A percentile compares a stretch with the other conserved stretches of the same genome.
phyloP scores from a whole-genome alignment of 2,888 invertebrate genomes.

The Seira sanloemensis region DNA sequence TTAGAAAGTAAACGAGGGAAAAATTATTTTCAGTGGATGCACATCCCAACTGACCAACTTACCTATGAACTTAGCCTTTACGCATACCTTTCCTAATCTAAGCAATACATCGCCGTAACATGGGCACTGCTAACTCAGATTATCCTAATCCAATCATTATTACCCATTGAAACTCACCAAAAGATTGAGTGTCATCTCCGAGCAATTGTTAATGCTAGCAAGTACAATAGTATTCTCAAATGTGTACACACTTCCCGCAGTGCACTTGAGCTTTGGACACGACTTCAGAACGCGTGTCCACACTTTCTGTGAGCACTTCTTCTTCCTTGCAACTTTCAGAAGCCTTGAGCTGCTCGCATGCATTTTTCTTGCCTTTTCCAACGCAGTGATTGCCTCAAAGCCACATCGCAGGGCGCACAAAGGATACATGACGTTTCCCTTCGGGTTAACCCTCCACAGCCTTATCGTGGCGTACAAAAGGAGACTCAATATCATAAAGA shows the following conservation, averaged over 20 bases:
- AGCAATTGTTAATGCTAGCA: not conserved
- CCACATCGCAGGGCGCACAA: slow-evolving; percentile 32
- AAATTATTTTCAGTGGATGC: too few species aligned
- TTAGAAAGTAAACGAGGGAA: too few species aligned
- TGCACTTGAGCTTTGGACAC: not conserved
- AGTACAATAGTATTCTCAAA: slow-evolving; percentile 3
- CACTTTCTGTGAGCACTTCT: not conserved
- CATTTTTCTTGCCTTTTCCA: slow-evolving; percentile 25
- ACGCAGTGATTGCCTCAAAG: not conserved
- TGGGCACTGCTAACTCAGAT: too few species aligned
- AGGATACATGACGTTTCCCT: slow-evolving; percentile 40
- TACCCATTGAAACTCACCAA: slow-evolving; percentile 11
- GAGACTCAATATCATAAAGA: not conserved
- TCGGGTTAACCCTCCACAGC: slow-evolving; percentile 24
- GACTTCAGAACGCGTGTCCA: not conserved
- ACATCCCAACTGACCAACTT: too few species aligned
- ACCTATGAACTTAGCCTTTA: too few species aligned
- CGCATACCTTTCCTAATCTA: too few species aligned
- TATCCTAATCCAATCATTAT: too few species aligned
- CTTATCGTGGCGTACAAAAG: not conserved
- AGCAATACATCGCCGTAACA: too few species aligned
- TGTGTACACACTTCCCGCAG: not conserved
- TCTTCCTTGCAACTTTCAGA: not conserved
- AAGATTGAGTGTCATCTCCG: slow-evolving; percentile 11
- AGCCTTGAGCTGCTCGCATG: not conserved